Conservation (phyloP, 2,797 vertebrate species). For the Cryptoprocta ferox region DNA sequence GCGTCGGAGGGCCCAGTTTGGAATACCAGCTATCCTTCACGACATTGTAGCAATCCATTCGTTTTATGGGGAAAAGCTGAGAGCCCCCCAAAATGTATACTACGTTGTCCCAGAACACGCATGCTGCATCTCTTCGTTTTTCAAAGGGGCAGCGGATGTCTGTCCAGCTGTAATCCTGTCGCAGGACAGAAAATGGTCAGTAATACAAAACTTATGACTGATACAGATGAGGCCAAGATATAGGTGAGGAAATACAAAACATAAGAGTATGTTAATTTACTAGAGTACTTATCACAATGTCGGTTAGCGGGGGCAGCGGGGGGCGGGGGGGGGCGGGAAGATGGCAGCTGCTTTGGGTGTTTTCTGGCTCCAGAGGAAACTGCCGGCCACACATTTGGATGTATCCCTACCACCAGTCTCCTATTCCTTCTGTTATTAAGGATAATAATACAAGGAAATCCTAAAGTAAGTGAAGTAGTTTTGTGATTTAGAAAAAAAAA, state of each 20-base stretch:
- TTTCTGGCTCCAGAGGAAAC: slow-evolving; percentile 37
- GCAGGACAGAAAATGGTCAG: slow-evolving; percentile 67
- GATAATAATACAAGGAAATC: slow-evolving; percentile 13
- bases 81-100: slow-evolving; percentile 99
- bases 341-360: neutral
- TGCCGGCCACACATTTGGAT: neutral
- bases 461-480: neutral
- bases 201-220: slow-evolving; percentile 13
- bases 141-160: slow-evolving; percentile 99
- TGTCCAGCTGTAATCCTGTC: slow-evolving; percentile 97
- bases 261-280: slow-evolving; percentile 15
- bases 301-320: too few relatives aligned
- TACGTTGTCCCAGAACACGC: slow-evolving; percentile 99
- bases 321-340: neutral
- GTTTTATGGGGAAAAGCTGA: slow-evolving; percentile 98
- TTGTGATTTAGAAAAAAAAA: neutral
- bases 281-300: neutral
- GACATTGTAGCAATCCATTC: slow-evolving; percentile 99
- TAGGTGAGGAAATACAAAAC: neutral
- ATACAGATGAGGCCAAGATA: neutral
- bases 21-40: slow-evolving; percentile 99
- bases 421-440: neutral
- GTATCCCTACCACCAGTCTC: neutral
- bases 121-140: slow-evolving; percentile 97
- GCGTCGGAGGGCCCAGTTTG: slow-evolving; percentile 96